Base-by-base conservation (phyloP, 2,888 invertebrate genomes). In the Spodoptera picta region DNA sequence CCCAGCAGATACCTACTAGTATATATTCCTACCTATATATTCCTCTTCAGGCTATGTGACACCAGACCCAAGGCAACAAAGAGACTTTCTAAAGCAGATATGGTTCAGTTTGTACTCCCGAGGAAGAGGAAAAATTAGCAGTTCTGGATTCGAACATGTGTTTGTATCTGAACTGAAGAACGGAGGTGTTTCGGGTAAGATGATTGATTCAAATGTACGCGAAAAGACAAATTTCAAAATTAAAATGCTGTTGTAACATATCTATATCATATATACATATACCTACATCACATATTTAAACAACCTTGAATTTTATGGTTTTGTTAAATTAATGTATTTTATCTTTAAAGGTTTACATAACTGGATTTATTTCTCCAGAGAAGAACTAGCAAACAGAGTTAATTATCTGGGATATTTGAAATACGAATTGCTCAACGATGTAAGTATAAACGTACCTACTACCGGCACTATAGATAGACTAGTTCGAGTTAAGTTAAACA, bases 131-230 rank as follows among this genome's bases (percentile, higher is more conserved):
- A 96, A 96, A 84, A 96, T 97, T 24, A 97, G 98, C 65, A 98
- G 98, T 79, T 97, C 97, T 45, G 99, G 98, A 1, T 99, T 99
- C 85, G 99, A 99, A 89, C 99, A 99, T 84, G 96, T 98, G 24
- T 98, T 99, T 88, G 95, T 98, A 3, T 97, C 98, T 0, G 99
- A 99, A 95, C 93, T 97, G 0, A 98, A 97, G 87, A 96, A 96
- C 77, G 96, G 96, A 48, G 96, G 96, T 80, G 96, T 98, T 27
- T 96, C 95, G 55, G 95, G 95, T 94, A 83, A 64, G 61, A 11
- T 9, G 14, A 47, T 49, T 14, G 14, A 14, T 14, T 14, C 36
- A 36, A 36, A 0, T 9, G 36, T 9, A 7, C 36, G 36, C 7
- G 6, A 36, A 9, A 7, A 36, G 6, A 36, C 36, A 36, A 2